These are phyloP conservation scores for Notolepis coatsorum DNA, from an alignment of 2,797 vertebrate genomes.

Conservation along the genomic window DNA sequence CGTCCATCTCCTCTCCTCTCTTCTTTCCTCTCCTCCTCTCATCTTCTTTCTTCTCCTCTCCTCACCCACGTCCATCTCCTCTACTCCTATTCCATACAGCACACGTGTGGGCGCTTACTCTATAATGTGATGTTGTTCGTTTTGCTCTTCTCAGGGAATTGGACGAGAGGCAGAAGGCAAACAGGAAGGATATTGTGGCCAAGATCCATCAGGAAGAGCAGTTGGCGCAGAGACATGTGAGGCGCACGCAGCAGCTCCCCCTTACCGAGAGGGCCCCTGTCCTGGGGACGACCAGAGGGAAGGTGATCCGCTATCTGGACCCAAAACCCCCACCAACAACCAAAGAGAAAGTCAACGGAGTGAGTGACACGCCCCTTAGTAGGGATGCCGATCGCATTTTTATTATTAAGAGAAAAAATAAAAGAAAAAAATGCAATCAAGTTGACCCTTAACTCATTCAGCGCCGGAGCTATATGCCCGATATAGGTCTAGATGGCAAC, in stretches of 20 bases:
- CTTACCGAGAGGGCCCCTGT: neutral
- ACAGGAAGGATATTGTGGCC: constrained; percentile 82
- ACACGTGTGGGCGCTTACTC: constrained; percentile 68
- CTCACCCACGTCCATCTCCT: constrained; percentile 62
- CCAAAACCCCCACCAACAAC: constrained; percentile 28
- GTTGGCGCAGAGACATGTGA: constrained; percentile 60
- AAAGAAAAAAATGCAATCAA: no score
- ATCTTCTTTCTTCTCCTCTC: constrained; percentile 5
- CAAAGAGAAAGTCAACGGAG: no score
- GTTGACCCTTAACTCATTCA: no score
- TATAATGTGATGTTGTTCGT: constrained; percentile 54
- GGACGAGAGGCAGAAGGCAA: constrained; percentile 80
- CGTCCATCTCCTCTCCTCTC: neutral
- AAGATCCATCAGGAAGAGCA: constrained; percentile 83
- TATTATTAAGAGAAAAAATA: no score
- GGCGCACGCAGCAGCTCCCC: constrained; percentile 6
- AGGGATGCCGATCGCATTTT: no score
- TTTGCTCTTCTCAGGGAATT: constrained; percentile 81
- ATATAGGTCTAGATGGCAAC: no score
- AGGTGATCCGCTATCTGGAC: constrained; percentile 67
- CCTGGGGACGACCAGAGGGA: constrained; percentile 54
- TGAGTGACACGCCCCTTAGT: no score
- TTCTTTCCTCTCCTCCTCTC: neutral
- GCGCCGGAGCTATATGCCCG: no score
- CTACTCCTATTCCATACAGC: constrained; percentile 65